phyloP scores from a whole-genome alignment of 2,113 vertebrate genomes.

The Ptilorrhoa leucosticta region DNA sequence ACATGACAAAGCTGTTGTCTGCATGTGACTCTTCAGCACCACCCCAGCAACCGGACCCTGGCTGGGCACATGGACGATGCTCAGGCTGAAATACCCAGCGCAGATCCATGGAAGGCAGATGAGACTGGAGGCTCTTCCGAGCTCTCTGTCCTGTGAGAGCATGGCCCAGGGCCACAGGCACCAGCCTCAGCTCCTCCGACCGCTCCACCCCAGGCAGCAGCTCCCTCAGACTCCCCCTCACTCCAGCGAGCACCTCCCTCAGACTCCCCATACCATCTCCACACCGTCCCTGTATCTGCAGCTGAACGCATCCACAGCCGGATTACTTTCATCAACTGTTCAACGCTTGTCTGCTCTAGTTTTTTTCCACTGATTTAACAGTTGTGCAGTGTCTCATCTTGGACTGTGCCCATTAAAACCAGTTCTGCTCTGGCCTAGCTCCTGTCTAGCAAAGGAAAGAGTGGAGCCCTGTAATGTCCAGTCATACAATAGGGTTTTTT shows the following conservation, averaged over 20 bases:
- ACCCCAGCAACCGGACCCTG: neutral
- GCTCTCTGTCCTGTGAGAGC: neutral
- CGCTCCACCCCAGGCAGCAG: neutral
- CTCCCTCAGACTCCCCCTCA: neutral
- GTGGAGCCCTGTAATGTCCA: neutral
- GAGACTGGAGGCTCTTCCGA: neutral
- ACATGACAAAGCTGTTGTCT: neutral
- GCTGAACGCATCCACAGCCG: rapidly evolving
- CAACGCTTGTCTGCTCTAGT: neutral
- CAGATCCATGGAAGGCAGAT: neutral
- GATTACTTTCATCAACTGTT: neutral
- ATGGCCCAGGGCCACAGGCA: neutral
- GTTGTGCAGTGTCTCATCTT: neutral
- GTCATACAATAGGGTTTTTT: neutral
- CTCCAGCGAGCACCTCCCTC: neutral
- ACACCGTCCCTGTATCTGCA: neutral
- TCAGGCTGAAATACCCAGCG: neutral
- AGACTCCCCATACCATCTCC: neutral
- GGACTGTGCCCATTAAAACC: neutral
- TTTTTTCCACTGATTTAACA: neutral
- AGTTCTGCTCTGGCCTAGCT: neutral
- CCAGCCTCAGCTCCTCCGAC: neutral
- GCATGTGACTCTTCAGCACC: neutral
- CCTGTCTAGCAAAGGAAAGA: neutral
- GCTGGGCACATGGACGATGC: rapidly evolving